phyloP scores from a whole-genome alignment of 2,113 vertebrate genomes.

The Murina feae region DNA sequence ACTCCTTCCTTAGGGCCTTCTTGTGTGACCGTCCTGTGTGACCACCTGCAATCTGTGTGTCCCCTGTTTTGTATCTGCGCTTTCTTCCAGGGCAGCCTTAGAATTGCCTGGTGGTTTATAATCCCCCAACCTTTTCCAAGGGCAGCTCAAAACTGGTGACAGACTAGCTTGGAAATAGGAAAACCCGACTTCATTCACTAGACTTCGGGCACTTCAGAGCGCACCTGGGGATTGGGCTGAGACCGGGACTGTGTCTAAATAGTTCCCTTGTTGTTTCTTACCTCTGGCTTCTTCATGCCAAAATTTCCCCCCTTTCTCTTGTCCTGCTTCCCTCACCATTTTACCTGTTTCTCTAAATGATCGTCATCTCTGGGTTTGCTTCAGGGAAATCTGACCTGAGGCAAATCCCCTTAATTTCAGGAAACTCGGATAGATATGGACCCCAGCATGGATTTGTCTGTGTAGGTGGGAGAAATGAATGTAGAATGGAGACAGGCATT shows the following conservation, averaged over 20 bases:
- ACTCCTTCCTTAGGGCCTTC: rapidly evolving
- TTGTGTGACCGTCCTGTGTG: not conserved
- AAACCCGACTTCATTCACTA: not conserved
- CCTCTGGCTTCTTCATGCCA: not conserved
- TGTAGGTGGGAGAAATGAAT: not conserved
- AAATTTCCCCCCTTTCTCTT: not conserved
- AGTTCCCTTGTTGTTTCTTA: not conserved
- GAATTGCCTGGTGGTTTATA: not conserved
- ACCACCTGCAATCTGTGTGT: not conserved
- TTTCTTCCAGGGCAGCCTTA: not conserved
- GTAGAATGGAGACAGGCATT: not conserved
- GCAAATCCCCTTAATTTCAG: not conserved
- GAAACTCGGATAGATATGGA: not conserved
- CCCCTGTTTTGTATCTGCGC: not conserved
- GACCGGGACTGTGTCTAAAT: not conserved
- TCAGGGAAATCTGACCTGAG: not conserved
- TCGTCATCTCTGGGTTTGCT: not conserved
- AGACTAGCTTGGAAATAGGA: not conserved
- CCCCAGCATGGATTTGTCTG: not conserved
- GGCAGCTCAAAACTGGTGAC: not conserved
- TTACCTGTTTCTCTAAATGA: not conserved
- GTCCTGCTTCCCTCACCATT: not conserved
- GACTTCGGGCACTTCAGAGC: not conserved
- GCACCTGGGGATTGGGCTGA: not conserved
- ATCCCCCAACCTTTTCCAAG: too few relatives aligned